Evolutionary conservation across 2,888 invertebrate genomes (phyloP), one percentile per base, ranked within the genome.

Genomic region (Synanthedon andrenaeformis): DNA sequence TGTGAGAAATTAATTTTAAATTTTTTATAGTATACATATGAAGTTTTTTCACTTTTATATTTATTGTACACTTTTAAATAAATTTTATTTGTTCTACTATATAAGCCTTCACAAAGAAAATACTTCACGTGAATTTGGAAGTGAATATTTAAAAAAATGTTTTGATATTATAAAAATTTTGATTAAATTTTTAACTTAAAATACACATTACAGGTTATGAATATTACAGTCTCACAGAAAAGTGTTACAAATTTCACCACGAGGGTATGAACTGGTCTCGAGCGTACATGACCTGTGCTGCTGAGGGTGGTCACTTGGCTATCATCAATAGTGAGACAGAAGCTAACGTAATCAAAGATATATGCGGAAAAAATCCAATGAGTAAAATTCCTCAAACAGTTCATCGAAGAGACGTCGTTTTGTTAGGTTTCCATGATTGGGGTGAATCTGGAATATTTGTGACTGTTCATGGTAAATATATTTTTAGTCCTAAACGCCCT

Each of bases 231-330:
- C 13, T 13, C 5, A 45, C 51, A 4, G 28, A 35, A 6, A 23
- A 42, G 23, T 54, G 54, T 17, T 54, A 51, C 51, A 51, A 54
- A 42, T 51, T 54, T 23, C 54, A 54, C 48, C 11, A 23, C 13
- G 19, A 8, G 8, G n/a, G 6, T 11, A 6, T 13, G 28, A 51
- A 12, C 13, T 54, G 51, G 51, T 45, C 51, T 6, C 6, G 41
- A 3, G 51, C 54, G n/a, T 48, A 17, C 17, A 51, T 48, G 54
- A 35, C 51, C 14, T 54, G 54, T 41, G 23, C 13, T 3, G 54
- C 54, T 4, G 54, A 54, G 19, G 51, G 54, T 6, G 54, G 51
- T 3, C 28, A 51, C 12, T 42, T 54, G 14, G 51, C 51, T 13
- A 54, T 51, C 51, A 48, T 51, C 48, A 35, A 51, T 17, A 54